Evolutionary conservation across 1,140 invertebrate genomes (phyloP).

Genomic region (Drosophila paulistorum): DNA sequence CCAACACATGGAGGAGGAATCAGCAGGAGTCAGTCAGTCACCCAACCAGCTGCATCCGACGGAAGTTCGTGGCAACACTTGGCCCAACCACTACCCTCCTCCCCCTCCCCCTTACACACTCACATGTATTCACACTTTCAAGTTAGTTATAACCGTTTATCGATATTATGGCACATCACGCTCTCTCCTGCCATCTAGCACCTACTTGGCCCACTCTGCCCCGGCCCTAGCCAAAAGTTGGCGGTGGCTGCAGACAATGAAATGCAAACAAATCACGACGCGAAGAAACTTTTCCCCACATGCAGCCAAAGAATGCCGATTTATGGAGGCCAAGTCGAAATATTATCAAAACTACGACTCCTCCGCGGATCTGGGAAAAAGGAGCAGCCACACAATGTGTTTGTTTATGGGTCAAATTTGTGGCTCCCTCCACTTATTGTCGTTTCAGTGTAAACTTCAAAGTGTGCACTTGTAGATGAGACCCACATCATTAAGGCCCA

Average conservation of each 20-base stretch:
- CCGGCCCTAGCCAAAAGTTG: constrained; percentile 39
- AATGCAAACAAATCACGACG: constrained; percentile 76
- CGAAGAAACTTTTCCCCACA: constrained; percentile 63
- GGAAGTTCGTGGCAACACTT: constrained; percentile 77
- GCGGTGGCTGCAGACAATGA: constrained; percentile 65
- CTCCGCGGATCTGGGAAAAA: neutral
- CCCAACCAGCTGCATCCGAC: constrained; percentile 61
- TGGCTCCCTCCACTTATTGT: neutral
- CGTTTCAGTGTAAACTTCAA: no score
- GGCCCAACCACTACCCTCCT: constrained; percentile 16
- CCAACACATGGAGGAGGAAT: constrained; percentile 24
- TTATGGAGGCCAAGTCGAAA: constrained; percentile 74
- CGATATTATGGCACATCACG: constrained; percentile 64
- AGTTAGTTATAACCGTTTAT: constrained; percentile 80
- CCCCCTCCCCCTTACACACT: constrained; percentile 4
- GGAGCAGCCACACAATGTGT: constrained; percentile 37
- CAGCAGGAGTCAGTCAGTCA: neutral
- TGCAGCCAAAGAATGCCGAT: constrained; percentile 67
- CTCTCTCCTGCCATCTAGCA: neutral
- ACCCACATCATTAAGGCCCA: no score
- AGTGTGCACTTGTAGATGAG: no score
- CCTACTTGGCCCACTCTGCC: neutral
- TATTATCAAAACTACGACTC: constrained; percentile 60
- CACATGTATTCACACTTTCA: constrained; percentile 56
- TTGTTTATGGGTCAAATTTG: constrained; percentile 59